phyloP scores from a whole-genome alignment of 2,797 vertebrate species.

The Centroberyx gerrardi region DNA sequence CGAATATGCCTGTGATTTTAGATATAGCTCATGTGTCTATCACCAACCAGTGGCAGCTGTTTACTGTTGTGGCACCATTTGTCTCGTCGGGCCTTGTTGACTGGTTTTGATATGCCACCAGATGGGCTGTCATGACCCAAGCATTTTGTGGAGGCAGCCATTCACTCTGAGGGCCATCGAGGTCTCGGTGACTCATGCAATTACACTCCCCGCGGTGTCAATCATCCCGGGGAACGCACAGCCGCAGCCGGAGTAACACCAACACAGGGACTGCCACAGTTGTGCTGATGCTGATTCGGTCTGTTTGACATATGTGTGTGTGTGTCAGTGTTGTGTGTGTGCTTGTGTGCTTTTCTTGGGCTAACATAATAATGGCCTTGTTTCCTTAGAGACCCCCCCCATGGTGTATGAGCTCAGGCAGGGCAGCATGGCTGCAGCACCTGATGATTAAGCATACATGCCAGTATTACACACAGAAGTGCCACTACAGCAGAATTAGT shows the following conservation, averaged over 20 bases:
- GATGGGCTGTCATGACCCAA: slow-evolving; percentile 78
- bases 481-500: slow-evolving; percentile 71
- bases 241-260: neutral
- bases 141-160: slow-evolving; percentile 62
- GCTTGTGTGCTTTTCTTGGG: slow-evolving; percentile 21
- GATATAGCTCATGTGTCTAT: slow-evolving; percentile 46
- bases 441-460: slow-evolving; percentile 59
- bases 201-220: slow-evolving; percentile 71
- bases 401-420: slow-evolving; percentile 6
- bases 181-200: slow-evolving; percentile 71
- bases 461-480: slow-evolving; percentile 46
- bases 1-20: slow-evolving; percentile 61
- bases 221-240: slow-evolving; percentile 55
- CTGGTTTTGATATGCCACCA: slow-evolving; percentile 68
- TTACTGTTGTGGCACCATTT: slow-evolving; percentile 54
- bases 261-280: neutral
- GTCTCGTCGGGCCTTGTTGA: slow-evolving; percentile 70
- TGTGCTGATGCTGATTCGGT: neutral
- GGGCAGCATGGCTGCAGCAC: slow-evolving; percentile 11
- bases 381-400: slow-evolving; percentile 39
- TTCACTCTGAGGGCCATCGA: slow-evolving; percentile 65
- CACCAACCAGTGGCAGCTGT: slow-evolving; percentile 38
- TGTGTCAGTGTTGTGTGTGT: slow-evolving; percentile 10
- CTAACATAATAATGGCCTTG: slow-evolving; percentile 30
- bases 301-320: neutral